phyloP scores from a whole-genome alignment of 2,113 vertebrate genomes.

The Silurus meridionalis region DNA sequence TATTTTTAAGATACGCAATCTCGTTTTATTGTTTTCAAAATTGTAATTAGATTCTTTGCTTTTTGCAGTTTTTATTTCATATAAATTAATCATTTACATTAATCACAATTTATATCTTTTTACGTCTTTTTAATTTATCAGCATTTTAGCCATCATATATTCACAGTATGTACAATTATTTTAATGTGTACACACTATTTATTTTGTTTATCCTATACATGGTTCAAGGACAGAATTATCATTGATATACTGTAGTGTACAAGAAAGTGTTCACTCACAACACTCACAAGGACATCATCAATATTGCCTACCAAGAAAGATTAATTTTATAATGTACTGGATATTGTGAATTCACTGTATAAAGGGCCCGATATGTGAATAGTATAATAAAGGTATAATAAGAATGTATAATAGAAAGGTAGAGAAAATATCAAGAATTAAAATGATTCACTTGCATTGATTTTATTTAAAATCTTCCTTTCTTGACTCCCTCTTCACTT shows the following conservation, averaged over 20 bases:
- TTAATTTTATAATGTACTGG: neutral
- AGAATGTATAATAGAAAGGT: too few species aligned
- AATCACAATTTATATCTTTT: too few species aligned
- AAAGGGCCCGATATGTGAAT: neutral
- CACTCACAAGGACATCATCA: neutral
- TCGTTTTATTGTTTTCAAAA: neutral
- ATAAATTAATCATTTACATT: neutral
- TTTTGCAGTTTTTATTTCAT: neutral
- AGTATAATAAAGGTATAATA: neutral
- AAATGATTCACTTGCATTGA: neutral
- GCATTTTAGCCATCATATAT: neutral
- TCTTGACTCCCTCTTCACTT: neutral
- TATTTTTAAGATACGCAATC: neutral
- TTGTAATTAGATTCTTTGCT: neutral
- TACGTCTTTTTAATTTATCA: too few species aligned
- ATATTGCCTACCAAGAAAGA: neutral
- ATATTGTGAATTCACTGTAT: neutral
- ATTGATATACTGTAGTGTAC: neutral
- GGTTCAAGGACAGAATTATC: neutral
- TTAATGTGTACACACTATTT: neutral
- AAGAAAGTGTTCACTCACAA: neutral
- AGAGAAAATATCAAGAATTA: neutral
- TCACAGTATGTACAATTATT: neutral
- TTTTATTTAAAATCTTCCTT: neutral
- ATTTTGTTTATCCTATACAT: neutral